phyloP scores from a whole-genome alignment of 2,113 vertebrate genomes.

The Puntigrus tetrazona region DNA sequence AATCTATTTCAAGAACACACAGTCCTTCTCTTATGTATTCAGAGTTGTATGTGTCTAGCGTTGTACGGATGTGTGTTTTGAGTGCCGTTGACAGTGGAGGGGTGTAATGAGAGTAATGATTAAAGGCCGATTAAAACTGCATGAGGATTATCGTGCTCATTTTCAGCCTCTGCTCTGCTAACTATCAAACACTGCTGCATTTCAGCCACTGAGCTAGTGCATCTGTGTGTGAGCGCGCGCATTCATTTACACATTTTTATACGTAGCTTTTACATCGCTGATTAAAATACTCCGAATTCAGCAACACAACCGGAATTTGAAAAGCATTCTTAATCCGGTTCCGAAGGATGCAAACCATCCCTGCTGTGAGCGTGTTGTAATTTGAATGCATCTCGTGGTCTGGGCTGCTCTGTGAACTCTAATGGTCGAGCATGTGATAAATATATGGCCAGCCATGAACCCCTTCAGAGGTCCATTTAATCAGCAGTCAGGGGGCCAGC shows the following conservation, averaged over 20 bases:
- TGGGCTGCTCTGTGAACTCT: background rate
- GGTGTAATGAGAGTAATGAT: slow-evolving; percentile 37
- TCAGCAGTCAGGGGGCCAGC: background rate
- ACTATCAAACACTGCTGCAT: slow-evolving; percentile 10
- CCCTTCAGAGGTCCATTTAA: background rate
- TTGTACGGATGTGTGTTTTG: background rate
- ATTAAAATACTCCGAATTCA: background rate
- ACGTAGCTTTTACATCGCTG: background rate
- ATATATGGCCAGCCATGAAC: slow-evolving; percentile 32
- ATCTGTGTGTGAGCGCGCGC: background rate
- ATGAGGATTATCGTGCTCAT: slow-evolving; percentile 30
- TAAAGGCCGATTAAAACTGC: slow-evolving; percentile 39
- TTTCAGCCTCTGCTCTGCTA: slow-evolving; percentile 16
- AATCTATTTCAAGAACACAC: background rate
- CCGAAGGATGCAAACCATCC: background rate
- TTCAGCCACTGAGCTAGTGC: background rate
- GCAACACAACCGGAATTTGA: background rate
- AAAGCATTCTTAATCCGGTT: background rate
- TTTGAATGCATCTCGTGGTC: background rate
- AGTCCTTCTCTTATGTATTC: background rate
- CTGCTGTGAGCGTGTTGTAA: background rate
- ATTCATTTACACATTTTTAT: background rate
- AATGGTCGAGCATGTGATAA: slow-evolving; percentile 21
- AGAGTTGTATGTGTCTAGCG: background rate
- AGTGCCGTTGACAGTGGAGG: slow-evolving; percentile 11